A percentile compares a stretch with the other conserved stretches of the same genome.
These are phyloP conservation scores for Anniella stebbinsi DNA, from an alignment of 2,797 vertebrate genomes.

Conservation along the genomic window DNA sequence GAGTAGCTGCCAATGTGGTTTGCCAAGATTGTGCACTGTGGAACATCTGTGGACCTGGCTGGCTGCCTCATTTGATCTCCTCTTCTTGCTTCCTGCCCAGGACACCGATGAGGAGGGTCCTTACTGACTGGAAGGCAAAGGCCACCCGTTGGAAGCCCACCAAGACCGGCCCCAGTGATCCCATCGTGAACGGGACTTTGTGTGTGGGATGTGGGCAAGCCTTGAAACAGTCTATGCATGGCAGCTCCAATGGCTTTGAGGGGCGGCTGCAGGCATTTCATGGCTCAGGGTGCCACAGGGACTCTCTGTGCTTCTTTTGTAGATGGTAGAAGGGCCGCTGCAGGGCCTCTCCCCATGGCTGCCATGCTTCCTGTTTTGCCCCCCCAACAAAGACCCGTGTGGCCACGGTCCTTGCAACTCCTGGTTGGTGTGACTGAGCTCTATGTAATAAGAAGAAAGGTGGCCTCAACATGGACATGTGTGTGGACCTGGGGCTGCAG, in stretches of 20 bases:
- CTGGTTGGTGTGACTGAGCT: not conserved
- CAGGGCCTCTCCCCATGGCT: not conserved
- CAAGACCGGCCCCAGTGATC: not conserved
- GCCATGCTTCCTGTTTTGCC: not conserved
- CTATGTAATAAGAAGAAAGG: not conserved
- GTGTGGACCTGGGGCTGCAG: not conserved
- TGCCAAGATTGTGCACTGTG: not conserved
- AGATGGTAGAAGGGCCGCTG: not conserved
- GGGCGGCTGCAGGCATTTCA: not conserved
- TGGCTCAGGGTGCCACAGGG: not conserved
- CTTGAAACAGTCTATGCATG: not conserved
- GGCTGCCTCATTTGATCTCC: not conserved
- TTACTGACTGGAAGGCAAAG: slow-evolving; percentile 56
- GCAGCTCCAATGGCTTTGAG: not conserved
- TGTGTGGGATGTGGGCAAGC: not conserved
- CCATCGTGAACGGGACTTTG: not conserved
- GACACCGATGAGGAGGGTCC: slow-evolving; percentile 78
- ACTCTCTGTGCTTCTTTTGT: not conserved
- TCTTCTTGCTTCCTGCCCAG: slow-evolving; percentile 48
- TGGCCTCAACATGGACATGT: too few species aligned
- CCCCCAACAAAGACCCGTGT: too few species aligned
- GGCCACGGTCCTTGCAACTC: not conserved
- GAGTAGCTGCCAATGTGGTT: not conserved
- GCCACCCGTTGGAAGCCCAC: accelerated
- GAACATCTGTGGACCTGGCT: accelerated